A percentile compares a stretch with the other conserved stretches of the same genome.
Conservation (phyloP, 2,797 vertebrate genomes). For the Pipistrellus nathusii region DNA sequence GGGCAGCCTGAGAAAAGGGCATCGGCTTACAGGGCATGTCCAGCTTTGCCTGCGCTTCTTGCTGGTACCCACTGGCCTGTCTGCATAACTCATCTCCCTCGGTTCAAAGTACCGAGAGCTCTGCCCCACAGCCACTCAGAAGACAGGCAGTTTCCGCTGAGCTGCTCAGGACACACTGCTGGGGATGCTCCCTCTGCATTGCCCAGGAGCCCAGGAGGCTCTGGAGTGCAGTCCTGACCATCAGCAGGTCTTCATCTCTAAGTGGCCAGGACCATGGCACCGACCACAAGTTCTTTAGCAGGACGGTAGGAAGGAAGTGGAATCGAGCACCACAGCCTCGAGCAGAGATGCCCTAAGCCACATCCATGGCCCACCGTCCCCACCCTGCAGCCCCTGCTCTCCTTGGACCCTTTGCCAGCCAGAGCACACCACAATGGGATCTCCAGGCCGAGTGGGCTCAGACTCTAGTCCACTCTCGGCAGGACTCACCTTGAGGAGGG, state of each 20-base stretch:
- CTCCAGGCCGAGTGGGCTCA: accelerated
- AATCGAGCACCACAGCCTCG: neutral
- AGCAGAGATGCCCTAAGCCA: neutral
- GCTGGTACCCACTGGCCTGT: neutral
- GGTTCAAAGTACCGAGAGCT: neutral
- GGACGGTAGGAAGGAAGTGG: neutral
- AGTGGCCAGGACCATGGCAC: neutral
- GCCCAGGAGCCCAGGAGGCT: neutral
- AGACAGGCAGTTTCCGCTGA: neutral
- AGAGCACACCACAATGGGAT: accelerated
- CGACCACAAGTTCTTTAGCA: neutral
- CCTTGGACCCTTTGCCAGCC: too few relatives aligned
- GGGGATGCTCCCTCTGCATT: neutral
- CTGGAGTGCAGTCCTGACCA: neutral
- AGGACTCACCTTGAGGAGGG: constrained; percentile 93
- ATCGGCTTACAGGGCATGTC: accelerated
- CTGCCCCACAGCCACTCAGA: neutral
- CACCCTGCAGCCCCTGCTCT: neutral
- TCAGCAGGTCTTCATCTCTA: neutral
- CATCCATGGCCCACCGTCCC: accelerated
- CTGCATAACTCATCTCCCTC: neutral
- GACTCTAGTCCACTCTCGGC: neutral
- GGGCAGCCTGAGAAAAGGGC: neutral
- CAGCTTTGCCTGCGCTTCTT: neutral
- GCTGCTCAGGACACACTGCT: neutral